Evolutionary conservation across 2,888 invertebrate genomes (phyloP), one percentile per base, ranked within the genome.

Genomic region (Drosophila gaucha): DNA sequence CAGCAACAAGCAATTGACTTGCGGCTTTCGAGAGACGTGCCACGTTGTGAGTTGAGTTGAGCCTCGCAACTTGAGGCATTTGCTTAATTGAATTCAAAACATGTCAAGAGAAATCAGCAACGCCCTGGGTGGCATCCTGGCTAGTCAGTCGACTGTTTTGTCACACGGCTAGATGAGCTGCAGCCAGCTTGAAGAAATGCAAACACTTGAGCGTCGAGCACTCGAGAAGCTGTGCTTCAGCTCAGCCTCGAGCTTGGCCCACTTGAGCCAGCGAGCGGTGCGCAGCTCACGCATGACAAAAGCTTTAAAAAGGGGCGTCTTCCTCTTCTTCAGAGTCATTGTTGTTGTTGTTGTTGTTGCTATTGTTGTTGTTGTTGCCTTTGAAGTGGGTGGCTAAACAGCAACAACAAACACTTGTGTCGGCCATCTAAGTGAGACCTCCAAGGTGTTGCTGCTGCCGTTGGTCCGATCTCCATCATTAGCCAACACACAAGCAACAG

Each of bases 51-150:
- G 55, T 49, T 14, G 62, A 56, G 55, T 49, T 66, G 26, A 49
- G 60, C 24, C 56, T 52, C 31, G 71, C 67, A 67, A 65, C 70
- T 67, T 59, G 67, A 67, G 80, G 65, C 70, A 50, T 78, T 80
- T 60, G 33, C 47, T 16, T 83, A 83, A 83, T 83, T 83, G 86
- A 86, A 83, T 83, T 83, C 80, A 86, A 82, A 82, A 82, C 80
- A 86, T 82, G 82, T 83, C 84, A 82, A 82, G 84, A 66, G 82
- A 83, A 82, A 78, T 80, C 80, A 71, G 69, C 66, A 66, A 62
- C 85, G 67, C 68, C 51, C 52, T 83, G 82, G 82, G 82, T 83
- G 82, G 82, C 78, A 76, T 56, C 66, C 65, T 72, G 54, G 35
- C 59, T 18, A 30, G 67, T 39, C 31, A 41, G 60, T 49, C 35